A percentile compares a stretch with the other conserved stretches of the same genome.
Conservation (phyloP, 2,888 invertebrate species). For the Melanchra persicariae region DNA sequence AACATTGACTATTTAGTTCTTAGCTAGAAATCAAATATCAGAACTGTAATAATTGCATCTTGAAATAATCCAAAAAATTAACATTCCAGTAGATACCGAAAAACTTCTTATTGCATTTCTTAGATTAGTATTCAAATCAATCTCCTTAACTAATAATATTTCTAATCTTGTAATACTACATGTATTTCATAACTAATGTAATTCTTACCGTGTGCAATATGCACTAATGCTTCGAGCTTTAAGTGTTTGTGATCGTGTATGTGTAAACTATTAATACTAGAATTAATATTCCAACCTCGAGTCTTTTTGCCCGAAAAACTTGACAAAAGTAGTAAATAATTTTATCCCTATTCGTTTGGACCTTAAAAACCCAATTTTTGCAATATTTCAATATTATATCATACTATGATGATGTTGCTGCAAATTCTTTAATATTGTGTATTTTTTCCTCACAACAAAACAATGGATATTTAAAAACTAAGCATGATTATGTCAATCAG, state of each 20-base stretch:
- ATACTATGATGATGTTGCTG: too few relatives aligned
- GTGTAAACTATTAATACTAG: conserved; percentile 32
- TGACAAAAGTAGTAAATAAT: background rate
- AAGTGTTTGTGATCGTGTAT: conserved; percentile 59
- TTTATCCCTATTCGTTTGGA: background rate
- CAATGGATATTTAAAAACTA: background rate
- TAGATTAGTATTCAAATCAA: too few relatives aligned
- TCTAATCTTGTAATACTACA: conserved; percentile 38
- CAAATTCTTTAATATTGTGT: background rate
- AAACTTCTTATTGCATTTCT: too few relatives aligned
- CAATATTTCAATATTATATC: background rate
- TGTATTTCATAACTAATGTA: conserved; percentile 47
- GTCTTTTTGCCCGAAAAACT: conserved; percentile 6
- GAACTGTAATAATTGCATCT: conserved; percentile 12
- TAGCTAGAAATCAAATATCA: background rate
- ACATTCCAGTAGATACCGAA: too few relatives aligned
- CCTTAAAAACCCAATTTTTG: background rate
- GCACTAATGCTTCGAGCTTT: conserved; percentile 79
- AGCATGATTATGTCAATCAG: background rate
- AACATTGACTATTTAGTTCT: background rate
- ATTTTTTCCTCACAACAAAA: background rate
- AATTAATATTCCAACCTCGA: background rate
- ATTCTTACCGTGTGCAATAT: conserved; percentile 57
- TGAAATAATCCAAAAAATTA: background rate
- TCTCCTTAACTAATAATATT: too few relatives aligned